phyloP scores from a whole-genome alignment of 2,888 invertebrate genomes.

The Pinctada fucata region DNA sequence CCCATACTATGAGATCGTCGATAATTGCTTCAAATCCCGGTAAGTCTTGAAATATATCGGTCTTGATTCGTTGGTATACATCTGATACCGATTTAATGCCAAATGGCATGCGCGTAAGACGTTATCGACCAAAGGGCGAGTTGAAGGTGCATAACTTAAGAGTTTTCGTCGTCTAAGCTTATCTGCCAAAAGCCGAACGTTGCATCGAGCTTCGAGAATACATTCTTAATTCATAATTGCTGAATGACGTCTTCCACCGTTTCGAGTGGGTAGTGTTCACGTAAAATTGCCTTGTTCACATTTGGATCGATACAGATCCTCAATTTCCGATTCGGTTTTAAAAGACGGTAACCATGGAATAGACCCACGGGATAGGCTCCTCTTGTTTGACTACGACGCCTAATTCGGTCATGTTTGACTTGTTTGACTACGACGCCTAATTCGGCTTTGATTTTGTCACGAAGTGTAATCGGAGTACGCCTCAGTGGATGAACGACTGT shows the following conservation, averaged over 20 bases:
- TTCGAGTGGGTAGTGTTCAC: conserved; percentile 27
- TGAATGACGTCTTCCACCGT: conserved; percentile 28
- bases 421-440: background rate
- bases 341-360: conserved; percentile 13
- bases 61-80: conserved; percentile 19
- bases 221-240: conserved; percentile 11
- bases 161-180: conserved; percentile 20
- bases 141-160: conserved; percentile 30
- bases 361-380: background rate
- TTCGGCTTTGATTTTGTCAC: conserved; percentile 3
- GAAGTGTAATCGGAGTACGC: background rate
- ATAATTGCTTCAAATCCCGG: conserved; percentile 8
- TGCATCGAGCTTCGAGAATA: conserved; percentile 28
- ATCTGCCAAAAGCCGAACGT: conserved; percentile 21
- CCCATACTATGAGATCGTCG: conserved; percentile 27
- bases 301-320: conserved; percentile 43
- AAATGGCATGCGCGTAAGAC: conserved; percentile 23
- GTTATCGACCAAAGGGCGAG: conserved; percentile 26
- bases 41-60: conserved; percentile 15
- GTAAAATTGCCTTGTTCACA: conserved; percentile 24
- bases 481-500: conserved; percentile 3
- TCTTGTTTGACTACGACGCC: background rate
- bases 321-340: conserved; percentile 36
- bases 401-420: too few relatives aligned
- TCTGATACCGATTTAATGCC: conserved; percentile 25